A percentile compares a stretch with the other conserved stretches of the same genome.
Evolutionary conservation across 2,888 invertebrate species (phyloP).

Genomic region (Pelosia muscerda): DNA sequence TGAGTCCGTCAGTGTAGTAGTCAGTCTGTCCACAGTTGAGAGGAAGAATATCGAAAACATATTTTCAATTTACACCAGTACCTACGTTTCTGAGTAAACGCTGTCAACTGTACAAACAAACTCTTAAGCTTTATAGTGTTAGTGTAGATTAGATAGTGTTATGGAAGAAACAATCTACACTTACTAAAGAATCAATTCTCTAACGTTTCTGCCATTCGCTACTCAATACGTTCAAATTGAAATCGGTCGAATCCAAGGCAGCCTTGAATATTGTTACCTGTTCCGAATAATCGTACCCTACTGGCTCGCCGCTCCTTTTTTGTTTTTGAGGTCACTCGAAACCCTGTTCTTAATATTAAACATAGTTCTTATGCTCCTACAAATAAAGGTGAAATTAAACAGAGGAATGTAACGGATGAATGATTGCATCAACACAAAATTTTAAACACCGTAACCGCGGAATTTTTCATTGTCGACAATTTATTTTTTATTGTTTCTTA

Average conservation of each 20-base stretch:
- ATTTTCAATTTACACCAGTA: no score
- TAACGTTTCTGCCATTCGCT: background rate
- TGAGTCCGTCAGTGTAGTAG: no score
- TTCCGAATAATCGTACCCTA: slow-evolving; percentile 43
- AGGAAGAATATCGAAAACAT: no score
- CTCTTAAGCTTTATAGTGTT: no score
- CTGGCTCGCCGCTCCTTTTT: slow-evolving; percentile 53
- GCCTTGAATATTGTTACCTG: slow-evolving; percentile 53
- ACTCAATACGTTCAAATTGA: slow-evolving; percentile 22
- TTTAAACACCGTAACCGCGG: slow-evolving; percentile 25
- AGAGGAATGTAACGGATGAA: slow-evolving; percentile 16
- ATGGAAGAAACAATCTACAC: background rate
- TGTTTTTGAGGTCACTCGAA: slow-evolving; percentile 44
- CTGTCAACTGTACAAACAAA: no score
- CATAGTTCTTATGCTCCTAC: slow-evolving; percentile 19
- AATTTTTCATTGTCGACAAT: slow-evolving; percentile 25
- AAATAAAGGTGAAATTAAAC: slow-evolving; percentile 26
- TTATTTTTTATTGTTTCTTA: slow-evolving; percentile 13
- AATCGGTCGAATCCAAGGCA: slow-evolving; percentile 26
- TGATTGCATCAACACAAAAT: slow-evolving; percentile 25
- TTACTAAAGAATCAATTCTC: background rate
- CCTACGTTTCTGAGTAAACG: no score
- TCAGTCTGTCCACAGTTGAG: no score
- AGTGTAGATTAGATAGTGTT: background rate
- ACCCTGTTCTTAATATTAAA: slow-evolving; percentile 28